Base-by-base conservation (phyloP, 2,113 vertebrate species). In the Stigmatopora nigra region DNA sequence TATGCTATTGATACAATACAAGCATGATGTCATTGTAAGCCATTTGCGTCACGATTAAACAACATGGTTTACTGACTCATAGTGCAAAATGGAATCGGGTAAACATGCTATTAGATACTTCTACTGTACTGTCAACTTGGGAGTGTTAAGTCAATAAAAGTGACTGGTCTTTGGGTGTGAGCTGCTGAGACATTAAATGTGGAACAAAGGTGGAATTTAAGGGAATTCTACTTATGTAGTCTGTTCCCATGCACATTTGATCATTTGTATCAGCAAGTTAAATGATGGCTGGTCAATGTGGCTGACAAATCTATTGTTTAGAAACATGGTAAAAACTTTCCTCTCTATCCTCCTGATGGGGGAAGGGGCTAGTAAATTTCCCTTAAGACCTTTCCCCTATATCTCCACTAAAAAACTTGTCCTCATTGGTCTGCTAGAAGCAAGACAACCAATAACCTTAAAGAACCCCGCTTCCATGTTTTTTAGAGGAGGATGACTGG, bases 381-480 rank as follows among this genome's bases (percentile, higher is more conserved):
- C 63, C 57, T 16, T 70, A 65, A 68, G 83, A 91, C 89, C 85
- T 88, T 90, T 91, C 73, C 81, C 88, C 87, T 80, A 89, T 68
- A 76, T 89, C 75, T 65, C 20, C 48, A 35, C 38, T 67, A 47
- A 69, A 58, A 69, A 19, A 4, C 1, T 7, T 16, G 55, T 7
- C 1, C 67, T 78, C 78, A 85, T 82, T 88, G 84, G 87, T 75
- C 63, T 19, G 38, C 38, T 9, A 63, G 57, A 61, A 53, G 15
- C 15, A 68, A 52, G 47, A 68, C 57, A 65, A 60, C 85, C 87
- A 88, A 89, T 89, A 76, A 47, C 62, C 75, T 76, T 66, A 49
- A 53, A 3, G 48, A 70, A 56, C 49, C 25, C 46, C 31, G 67
- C 78, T 75, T 78, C 14, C 62, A 10, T 68, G 14, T 13, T 48